These are phyloP conservation scores for Steatocranus sp. DNA, from an alignment of 2,797 vertebrate genomes.

Conservation along the genomic window DNA sequence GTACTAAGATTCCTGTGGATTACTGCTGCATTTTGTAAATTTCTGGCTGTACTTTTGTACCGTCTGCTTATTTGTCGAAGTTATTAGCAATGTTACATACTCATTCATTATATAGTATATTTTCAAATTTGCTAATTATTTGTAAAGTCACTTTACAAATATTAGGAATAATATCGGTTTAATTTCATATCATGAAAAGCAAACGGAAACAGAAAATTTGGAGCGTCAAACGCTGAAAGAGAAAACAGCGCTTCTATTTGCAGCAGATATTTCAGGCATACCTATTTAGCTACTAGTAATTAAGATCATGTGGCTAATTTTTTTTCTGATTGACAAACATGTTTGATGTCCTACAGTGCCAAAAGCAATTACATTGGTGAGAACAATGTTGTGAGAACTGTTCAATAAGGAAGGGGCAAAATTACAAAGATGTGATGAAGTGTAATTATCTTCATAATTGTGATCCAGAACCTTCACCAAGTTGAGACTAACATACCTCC, in stretches of 20 bases:
- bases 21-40: neutral
- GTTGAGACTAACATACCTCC: neutral
- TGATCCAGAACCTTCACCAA: neutral
- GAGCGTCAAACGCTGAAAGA: neutral
- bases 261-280: neutral
- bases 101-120: neutral
- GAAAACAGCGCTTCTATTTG: neutral
- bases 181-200: neutral
- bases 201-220: rapidly evolving
- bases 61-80: neutral
- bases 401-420: neutral
- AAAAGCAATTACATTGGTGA: neutral
- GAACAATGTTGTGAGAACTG: neutral
- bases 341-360: neutral
- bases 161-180: neutral
- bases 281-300: neutral
- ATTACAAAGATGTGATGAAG: neutral
- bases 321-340: neutral
- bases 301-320: neutral
- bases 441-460: neutral
- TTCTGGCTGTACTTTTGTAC: neutral
- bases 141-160: neutral
- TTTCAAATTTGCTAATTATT: neutral
- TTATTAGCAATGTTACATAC: neutral
- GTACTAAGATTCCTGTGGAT: neutral